Conservation (phyloP, 2,113 vertebrate species). For the Nothobranchius furzeri region DNA sequence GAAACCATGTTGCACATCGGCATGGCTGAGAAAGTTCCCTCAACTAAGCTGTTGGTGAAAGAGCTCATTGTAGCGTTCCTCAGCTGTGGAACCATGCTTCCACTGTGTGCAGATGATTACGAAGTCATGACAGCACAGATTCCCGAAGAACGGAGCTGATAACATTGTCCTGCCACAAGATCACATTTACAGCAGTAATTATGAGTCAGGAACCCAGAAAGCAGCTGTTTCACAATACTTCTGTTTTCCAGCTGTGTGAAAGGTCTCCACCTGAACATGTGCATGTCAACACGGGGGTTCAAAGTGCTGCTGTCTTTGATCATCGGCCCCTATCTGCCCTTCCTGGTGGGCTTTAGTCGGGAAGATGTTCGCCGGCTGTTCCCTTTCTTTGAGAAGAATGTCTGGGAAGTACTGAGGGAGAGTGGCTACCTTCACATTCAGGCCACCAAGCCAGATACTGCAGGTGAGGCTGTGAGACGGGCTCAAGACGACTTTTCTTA, state of each 20-base stretch:
- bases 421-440: constrained; percentile 88
- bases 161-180: background rate
- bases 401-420: constrained; percentile 78
- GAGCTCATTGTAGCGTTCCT: constrained; percentile 22
- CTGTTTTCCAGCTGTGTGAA: constrained; percentile 78
- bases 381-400: constrained; percentile 83
- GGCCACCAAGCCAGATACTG: constrained; percentile 89
- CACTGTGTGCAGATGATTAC: constrained; percentile 15
- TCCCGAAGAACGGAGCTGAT: constrained; percentile 5
- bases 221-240: background rate
- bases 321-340: constrained; percentile 84
- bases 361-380: constrained; percentile 82
- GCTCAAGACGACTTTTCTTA: too few relatives aligned
- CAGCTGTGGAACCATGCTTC: constrained; percentile 24
- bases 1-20: constrained; percentile 5
- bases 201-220: background rate
- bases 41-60: constrained; percentile 12
- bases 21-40: constrained; percentile 17
- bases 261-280: constrained; percentile 85
- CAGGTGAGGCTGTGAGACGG: constrained; percentile 69
- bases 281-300: background rate
- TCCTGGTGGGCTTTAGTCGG: constrained; percentile 82
- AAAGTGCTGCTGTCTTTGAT: constrained; percentile 67
- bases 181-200: background rate
- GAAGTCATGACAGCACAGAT: constrained; percentile 21